Base-by-base conservation (phyloP, 2,888 invertebrate genomes). In the Harpalus rufipes region DNA sequence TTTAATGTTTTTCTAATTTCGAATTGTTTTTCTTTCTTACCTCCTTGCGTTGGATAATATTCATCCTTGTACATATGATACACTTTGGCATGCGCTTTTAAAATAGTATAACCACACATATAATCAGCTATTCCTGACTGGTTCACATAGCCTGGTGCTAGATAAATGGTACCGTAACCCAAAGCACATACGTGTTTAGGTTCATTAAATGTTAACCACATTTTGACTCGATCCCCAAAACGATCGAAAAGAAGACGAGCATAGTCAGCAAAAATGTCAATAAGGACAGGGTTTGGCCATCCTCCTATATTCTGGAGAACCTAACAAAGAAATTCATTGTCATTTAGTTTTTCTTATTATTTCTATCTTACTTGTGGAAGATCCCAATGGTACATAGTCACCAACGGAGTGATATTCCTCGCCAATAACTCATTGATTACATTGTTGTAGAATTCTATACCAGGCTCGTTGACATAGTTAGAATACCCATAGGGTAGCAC, bases 201-300 rank as follows among this genome's bases (percentile, higher is more conserved):
- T 89, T 96, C 96, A 89, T 96, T 96, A 87, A 96, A 93, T 0
- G 96, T 96, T 8, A 95, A 93, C 96, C 96, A 96, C 85, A 93
- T 92, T 89, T 89, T 94, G 4, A 96, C 94, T 88, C 93, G 93
- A 87, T 93, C 92, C 0, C 93, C 95, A 86, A 93, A 94, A 88
- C 93, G 91, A 78, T 93, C 92, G 86, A 93, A 93, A 7, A 92
- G 89, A 39, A 94, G 90, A 87, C 91, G 91, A 0, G 94, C 94
- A 85, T 94, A 95, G 86, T 93, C 93, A 10, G 91, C 91, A 88
- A 94, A 95, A 89, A 93, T 93, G 61, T 93, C 92, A 0, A 92
- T 92, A 72, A 94, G 92, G 10, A 92, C 86, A 0, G 93, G 93
- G 88, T 94, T 95, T 16, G 93, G 92, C 94, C 94, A 95, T 0